Percentiles rank a stretch among this genome's conserved stretches.
Conservation (phyloP, 1,140 invertebrate species). For the Drosophila miranda region DNA sequence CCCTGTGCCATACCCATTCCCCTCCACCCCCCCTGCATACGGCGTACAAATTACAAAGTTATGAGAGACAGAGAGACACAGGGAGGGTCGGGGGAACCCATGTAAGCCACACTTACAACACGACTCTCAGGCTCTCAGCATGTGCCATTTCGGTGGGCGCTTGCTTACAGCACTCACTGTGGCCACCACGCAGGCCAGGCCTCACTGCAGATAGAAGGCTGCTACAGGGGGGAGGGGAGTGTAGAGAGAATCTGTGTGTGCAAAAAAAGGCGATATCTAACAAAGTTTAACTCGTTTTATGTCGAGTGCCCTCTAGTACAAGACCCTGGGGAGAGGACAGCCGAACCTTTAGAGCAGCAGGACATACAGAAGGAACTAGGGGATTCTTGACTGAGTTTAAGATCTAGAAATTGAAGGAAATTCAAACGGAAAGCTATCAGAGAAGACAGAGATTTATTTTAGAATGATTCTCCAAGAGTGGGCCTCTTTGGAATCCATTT, state of each 20-base stretch:
- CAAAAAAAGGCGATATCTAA: constrained; percentile 72
- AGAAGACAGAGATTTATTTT: too few relatives aligned
- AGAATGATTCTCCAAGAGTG: not conserved
- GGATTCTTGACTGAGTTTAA: not conserved
- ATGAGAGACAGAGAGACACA: constrained; percentile 28
- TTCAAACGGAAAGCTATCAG: not conserved
- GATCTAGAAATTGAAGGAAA: not conserved
- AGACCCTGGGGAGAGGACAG: not conserved
- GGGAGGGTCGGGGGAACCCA: constrained; percentile 32
- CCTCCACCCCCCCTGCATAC: not conserved
- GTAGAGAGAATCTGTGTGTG: constrained; percentile 13
- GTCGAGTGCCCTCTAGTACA: constrained; percentile 28
- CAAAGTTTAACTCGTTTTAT: constrained; percentile 77
- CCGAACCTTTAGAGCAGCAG: too few relatives aligned
- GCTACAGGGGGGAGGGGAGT: too few relatives aligned
- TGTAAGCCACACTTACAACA: constrained; percentile 62
- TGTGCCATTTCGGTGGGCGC: constrained; percentile 58
- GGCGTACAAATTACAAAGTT: constrained; percentile 73
- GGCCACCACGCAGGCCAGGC: constrained; percentile 13
- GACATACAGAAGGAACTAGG: not conserved
- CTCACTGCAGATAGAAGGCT: not conserved
- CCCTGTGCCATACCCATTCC: constrained; percentile 8
- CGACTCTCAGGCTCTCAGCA: constrained; percentile 21
- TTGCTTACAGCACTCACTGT: constrained; percentile 76
- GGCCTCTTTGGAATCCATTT: too few relatives aligned